These are phyloP conservation scores for Onychorhynchus coronatus DNA, from an alignment of 2,113 vertebrate species.

Conservation along the genomic window DNA sequence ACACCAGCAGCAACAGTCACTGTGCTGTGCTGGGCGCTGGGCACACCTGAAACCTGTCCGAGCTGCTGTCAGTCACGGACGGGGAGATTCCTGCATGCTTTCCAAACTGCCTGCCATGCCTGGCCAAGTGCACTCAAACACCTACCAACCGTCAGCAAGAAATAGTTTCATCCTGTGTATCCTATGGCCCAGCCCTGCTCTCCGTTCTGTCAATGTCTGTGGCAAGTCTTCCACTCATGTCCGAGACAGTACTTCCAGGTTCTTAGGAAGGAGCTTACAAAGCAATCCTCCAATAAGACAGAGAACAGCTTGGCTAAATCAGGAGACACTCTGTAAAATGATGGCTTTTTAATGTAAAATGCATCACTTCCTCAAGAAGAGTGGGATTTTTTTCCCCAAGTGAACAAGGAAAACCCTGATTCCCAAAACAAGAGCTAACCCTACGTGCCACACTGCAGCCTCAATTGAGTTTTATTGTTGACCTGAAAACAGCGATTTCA, in stretches of 20 bases:
- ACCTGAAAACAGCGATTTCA: constrained; percentile 62
- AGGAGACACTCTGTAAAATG: neutral
- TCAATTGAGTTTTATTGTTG: constrained; percentile 35
- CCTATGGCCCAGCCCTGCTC: accelerated
- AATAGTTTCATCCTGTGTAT: neutral
- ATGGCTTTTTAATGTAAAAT: neutral
- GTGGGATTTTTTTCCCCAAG: neutral
- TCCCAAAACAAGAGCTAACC: neutral
- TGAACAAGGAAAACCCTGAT: constrained; percentile 7
- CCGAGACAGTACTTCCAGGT: neutral
- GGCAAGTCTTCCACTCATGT: neutral
- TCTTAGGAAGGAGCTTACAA: neutral
- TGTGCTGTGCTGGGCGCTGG: neutral
- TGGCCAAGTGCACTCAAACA: neutral
- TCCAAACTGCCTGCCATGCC: neutral
- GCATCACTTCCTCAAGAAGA: neutral
- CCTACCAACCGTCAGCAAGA: neutral
- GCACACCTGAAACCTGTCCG: neutral
- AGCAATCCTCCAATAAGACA: neutral
- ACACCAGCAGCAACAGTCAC: neutral
- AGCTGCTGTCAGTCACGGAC: neutral
- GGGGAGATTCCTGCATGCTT: neutral
- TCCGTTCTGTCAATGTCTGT: neutral
- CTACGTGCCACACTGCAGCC: neutral
- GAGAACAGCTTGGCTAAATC: neutral